A percentile compares a stretch with the other conserved stretches of the same genome.
Conservation (phyloP, 2,113 vertebrate genomes). For the Glareola pratincola region DNA sequence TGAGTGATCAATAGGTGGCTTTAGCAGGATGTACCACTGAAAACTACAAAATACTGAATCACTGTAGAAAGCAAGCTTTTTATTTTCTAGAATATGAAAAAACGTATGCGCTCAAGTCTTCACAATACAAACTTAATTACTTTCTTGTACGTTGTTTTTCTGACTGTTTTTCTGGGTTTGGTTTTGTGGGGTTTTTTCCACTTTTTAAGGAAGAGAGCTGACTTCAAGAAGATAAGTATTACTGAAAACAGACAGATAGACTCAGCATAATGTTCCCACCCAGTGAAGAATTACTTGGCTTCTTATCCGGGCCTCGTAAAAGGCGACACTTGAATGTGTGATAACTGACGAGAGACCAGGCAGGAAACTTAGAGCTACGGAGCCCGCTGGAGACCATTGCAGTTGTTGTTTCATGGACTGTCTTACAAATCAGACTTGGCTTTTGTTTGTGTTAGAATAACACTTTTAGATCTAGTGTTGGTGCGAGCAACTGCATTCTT, state of each 20-base stretch:
- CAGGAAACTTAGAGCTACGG: neutral
- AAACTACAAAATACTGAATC: neutral
- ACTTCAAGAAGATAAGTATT: neutral
- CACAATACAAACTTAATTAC: neutral
- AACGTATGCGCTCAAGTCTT: accelerated
- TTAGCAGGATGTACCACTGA: neutral
- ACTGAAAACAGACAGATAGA: neutral
- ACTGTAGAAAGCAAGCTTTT: neutral
- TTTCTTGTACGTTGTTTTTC: neutral
- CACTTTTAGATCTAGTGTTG: neutral
- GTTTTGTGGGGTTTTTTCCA: neutral
- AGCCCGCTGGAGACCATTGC: neutral
- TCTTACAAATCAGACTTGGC: neutral
- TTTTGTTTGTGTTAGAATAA: neutral
- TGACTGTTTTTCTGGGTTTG: neutral
- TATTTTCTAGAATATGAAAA: neutral
- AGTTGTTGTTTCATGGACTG: neutral
- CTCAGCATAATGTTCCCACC: neutral
- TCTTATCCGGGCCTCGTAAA: neutral
- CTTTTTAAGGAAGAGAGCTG: neutral
- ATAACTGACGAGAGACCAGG: neutral
- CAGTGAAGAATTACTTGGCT: neutral
- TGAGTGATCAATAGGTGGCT: neutral
- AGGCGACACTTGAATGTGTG: neutral
- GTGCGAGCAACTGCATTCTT: neutral